These are phyloP conservation scores for Butorides virescens DNA, from an alignment of 2,113 vertebrate species.

Conservation along the genomic window DNA sequence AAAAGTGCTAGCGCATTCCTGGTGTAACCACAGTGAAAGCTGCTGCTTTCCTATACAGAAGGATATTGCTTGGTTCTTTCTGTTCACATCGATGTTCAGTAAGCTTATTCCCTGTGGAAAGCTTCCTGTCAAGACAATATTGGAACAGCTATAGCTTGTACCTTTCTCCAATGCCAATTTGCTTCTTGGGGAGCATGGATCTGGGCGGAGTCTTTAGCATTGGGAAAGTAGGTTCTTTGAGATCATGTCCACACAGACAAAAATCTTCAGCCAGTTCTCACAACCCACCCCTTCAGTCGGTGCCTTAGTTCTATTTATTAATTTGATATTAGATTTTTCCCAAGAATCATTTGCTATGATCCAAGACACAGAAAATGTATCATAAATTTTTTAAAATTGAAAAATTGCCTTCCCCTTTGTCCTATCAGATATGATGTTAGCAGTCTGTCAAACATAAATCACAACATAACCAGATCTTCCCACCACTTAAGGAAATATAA, in stretches of 20 bases:
- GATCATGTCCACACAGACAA: fast-evolving
- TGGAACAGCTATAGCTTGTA: not conserved
- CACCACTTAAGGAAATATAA: not conserved
- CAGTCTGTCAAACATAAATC: not conserved
- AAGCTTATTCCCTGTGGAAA: not conserved
- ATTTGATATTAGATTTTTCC: not conserved
- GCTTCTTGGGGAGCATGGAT: not conserved
- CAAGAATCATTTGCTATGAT: not conserved
- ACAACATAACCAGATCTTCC: not conserved
- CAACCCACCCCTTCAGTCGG: not conserved
- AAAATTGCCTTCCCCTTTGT: not conserved
- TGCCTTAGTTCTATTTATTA: not conserved
- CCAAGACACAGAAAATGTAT: not conserved
- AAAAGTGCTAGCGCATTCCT: not conserved
- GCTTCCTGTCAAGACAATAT: not conserved
- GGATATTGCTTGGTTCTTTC: not conserved
- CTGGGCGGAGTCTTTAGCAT: not conserved
- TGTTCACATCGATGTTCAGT: not conserved
- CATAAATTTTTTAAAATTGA: not conserved
- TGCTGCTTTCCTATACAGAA: not conserved
- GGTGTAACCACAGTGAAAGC: not conserved
- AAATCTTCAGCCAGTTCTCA: not conserved
- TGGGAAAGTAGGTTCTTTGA: not conserved
- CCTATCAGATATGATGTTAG: not conserved
- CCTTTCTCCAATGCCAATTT: not conserved